Evolutionary conservation across 2,888 invertebrate genomes (phyloP).

Genomic region (Neocrepidodera transversa): DNA sequence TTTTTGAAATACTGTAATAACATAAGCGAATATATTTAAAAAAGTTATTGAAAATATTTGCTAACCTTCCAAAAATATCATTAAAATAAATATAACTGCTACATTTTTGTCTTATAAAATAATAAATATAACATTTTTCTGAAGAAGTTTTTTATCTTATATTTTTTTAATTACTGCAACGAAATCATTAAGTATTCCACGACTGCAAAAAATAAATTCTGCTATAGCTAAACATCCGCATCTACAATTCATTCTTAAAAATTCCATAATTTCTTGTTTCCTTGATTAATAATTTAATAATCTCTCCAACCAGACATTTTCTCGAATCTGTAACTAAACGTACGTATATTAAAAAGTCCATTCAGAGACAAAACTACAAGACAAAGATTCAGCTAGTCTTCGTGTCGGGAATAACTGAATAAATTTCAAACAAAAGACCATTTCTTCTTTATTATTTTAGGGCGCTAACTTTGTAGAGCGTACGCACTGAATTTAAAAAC

Average conservation of each 20-base stretch:
- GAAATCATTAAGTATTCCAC: no score
- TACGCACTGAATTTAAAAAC: slow-evolving; percentile 37
- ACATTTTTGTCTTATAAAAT: no score
- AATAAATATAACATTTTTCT: no score
- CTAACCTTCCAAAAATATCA: no score
- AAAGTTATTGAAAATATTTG: no score
- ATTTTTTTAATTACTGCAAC: no score
- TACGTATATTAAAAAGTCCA: slow-evolving; percentile 12
- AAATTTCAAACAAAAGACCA: slow-evolving; percentile 28
- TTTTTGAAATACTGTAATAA: no score
- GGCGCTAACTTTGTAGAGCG: slow-evolving; percentile 23
- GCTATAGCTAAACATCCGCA: no score
- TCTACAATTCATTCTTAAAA: not conserved
- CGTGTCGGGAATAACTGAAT: slow-evolving; percentile 32
- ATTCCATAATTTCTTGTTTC: not conserved
- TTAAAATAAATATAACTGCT: no score
- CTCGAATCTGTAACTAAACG: slow-evolving; percentile 5
- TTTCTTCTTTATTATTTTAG: slow-evolving; percentile 32
- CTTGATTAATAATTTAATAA: slow-evolving; percentile 27
- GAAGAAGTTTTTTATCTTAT: no score
- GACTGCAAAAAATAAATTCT: no score
- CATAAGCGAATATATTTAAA: no score
- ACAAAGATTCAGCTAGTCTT: slow-evolving; percentile 22
- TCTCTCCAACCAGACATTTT: not conserved
- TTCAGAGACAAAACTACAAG: slow-evolving; percentile 19